Evolutionary conservation across 2,888 invertebrate species (phyloP).

Genomic region (Buathra laborator): DNA sequence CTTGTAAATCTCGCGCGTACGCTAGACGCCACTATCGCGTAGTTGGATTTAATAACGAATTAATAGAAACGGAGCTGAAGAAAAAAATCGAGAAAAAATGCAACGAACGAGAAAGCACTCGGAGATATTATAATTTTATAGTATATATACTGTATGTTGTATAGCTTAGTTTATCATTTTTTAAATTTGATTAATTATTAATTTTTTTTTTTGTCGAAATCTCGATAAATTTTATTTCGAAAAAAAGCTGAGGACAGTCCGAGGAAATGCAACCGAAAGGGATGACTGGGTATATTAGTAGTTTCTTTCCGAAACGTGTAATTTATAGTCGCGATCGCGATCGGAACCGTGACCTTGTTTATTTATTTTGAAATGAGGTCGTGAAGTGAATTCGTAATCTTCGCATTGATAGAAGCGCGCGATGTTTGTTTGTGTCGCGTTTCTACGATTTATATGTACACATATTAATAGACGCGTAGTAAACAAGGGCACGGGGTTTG

Average conservation of each 20-base stretch:
- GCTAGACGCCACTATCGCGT: neutral
- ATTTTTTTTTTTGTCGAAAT: too few relatives aligned
- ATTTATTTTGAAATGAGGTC: slow-evolving; percentile 77
- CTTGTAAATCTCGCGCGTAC: slow-evolving; percentile 8
- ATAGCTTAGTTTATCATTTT: too few relatives aligned
- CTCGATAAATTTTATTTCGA: neutral
- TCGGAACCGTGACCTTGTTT: slow-evolving; percentile 74
- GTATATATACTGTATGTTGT: too few relatives aligned
- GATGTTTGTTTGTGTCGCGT: slow-evolving; percentile 6
- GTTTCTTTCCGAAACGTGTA: neutral
- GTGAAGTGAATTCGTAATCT: slow-evolving; percentile 70
- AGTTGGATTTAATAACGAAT: neutral
- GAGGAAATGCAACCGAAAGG: neutral
- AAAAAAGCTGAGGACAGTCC: neutral
- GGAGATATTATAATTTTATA: too few relatives aligned
- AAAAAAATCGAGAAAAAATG: neutral
- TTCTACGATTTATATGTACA: slow-evolving; percentile 25
- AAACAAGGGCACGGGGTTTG: slow-evolving; percentile 79
- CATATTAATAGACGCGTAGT: slow-evolving; percentile 77
- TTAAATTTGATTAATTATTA: too few relatives aligned
- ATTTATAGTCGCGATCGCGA: slow-evolving; percentile 36
- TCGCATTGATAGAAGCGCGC: slow-evolving; percentile 49
- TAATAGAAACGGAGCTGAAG: neutral
- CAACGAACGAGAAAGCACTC: too few relatives aligned
- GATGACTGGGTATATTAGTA: neutral